These are phyloP conservation scores for Syrmaticus mikado DNA, from an alignment of 2,113 vertebrate species.

Conservation along the genomic window DNA sequence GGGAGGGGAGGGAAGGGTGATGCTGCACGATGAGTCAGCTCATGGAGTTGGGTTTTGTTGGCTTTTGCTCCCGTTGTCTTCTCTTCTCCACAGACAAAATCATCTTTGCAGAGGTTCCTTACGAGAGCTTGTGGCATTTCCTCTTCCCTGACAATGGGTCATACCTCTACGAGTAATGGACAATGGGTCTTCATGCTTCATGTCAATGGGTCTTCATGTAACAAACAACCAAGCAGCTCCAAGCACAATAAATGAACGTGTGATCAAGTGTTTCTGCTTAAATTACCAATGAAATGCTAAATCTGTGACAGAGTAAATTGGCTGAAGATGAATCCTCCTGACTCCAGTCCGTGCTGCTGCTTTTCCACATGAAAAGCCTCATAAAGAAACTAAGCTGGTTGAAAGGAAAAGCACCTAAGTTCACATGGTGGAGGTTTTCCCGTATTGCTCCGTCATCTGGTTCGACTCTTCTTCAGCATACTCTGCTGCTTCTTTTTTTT, in stretches of 20 bases:
- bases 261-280: slow-evolving; percentile 4
- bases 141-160: background rate
- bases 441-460: background rate
- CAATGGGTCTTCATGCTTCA: background rate
- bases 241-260: background rate
- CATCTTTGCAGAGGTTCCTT: background rate
- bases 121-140: background rate
- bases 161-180: too few species aligned
- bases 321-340: background rate
- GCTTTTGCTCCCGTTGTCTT: background rate
- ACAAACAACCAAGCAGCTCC: background rate
- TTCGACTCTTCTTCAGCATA: background rate
- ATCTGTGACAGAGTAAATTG: slow-evolving; percentile 50
- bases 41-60: background rate
- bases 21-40: background rate
- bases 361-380: slow-evolving; percentile 53
- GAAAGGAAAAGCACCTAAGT: slow-evolving; percentile 16
- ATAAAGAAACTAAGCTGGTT: slow-evolving; percentile 51
- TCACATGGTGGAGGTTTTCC: background rate
- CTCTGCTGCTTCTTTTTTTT: background rate
- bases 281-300: slow-evolving; percentile 61
- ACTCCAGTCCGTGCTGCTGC: background rate
- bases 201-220: background rate
- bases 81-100: background rate
- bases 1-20: background rate